Percentiles rank a stretch among this genome's conserved stretches.
phyloP scores from a whole-genome alignment of 2,888 invertebrate genomes.

The Plebejus anna region DNA sequence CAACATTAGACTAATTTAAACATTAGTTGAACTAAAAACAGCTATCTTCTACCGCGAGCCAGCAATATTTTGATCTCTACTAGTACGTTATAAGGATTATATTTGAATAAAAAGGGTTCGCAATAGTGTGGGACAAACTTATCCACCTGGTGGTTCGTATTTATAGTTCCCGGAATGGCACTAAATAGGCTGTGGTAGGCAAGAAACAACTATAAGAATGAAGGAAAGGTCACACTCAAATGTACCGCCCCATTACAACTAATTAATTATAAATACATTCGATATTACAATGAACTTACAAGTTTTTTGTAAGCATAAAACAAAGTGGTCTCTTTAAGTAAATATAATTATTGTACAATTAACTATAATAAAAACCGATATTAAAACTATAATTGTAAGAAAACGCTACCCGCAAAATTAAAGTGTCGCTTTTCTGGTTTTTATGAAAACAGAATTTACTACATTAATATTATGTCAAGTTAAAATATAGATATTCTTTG shows the following conservation, averaged over 20 bases:
- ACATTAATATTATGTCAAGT: not conserved
- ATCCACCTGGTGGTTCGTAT: constrained; percentile 39
- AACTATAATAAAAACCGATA: not conserved
- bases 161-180: constrained; percentile 38
- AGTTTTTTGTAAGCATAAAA: constrained; percentile 10
- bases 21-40: constrained; percentile 8
- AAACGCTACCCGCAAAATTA: not conserved
- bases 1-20: constrained; percentile 21
- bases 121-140: constrained; percentile 35
- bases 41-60: not conserved
- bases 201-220: constrained; percentile 29
- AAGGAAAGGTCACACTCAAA: constrained; percentile 28
- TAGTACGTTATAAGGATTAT: constrained; percentile 21
- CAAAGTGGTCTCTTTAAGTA: constrained; percentile 10
- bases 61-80: not conserved
- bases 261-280: constrained; percentile 25
- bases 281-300: constrained; percentile 7
- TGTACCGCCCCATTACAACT: constrained; percentile 19
- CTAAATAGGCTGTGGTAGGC: constrained; percentile 31
- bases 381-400: not conserved
- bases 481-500: too few relatives aligned
- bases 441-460: not conserved
- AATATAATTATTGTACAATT: constrained; percentile 1
- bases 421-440: not conserved
- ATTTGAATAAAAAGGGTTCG: constrained; percentile 29